These are phyloP conservation scores for Dryobotodes eremita DNA, from an alignment of 2,888 invertebrate genomes.

Conservation along the genomic window DNA sequence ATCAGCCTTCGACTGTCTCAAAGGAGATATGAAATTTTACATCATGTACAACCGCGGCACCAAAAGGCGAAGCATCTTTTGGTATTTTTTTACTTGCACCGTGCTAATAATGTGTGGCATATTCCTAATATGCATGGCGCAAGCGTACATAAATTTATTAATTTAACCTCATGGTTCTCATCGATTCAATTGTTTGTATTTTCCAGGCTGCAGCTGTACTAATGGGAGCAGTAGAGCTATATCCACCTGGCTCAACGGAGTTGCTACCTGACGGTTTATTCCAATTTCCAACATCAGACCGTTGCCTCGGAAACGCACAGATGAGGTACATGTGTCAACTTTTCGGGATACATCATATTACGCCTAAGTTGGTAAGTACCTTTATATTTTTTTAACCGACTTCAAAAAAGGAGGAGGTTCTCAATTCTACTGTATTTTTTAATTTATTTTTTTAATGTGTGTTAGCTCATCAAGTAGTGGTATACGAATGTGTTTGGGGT, in stretches of 20 bases:
- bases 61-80: background rate
- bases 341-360: conserved; percentile 62
- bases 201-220: conserved; percentile 70
- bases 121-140: background rate
- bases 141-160: background rate
- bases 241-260: conserved; percentile 64
- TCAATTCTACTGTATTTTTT: too few relatives aligned
- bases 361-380: conserved; percentile 63
- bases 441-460: too few relatives aligned
- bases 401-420: too few relatives aligned
- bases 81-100: background rate
- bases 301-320: conserved; percentile 67
- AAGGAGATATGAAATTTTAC: background rate
- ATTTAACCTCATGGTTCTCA: background rate
- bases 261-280: conserved; percentile 33
- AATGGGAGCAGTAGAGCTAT: conserved; percentile 74
- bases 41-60: background rate
- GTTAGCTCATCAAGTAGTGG: too few relatives aligned
- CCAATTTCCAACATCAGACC: conserved; percentile 10
- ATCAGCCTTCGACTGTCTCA: background rate
- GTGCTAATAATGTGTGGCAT: too few relatives aligned
- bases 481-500: too few relatives aligned
- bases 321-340: conserved; percentile 69
- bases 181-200: background rate
- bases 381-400: too few relatives aligned